A percentile compares a stretch with the other conserved stretches of the same genome.
phyloP scores from a whole-genome alignment of 2,113 vertebrate species.

The Rhizomys pruinosus region DNA sequence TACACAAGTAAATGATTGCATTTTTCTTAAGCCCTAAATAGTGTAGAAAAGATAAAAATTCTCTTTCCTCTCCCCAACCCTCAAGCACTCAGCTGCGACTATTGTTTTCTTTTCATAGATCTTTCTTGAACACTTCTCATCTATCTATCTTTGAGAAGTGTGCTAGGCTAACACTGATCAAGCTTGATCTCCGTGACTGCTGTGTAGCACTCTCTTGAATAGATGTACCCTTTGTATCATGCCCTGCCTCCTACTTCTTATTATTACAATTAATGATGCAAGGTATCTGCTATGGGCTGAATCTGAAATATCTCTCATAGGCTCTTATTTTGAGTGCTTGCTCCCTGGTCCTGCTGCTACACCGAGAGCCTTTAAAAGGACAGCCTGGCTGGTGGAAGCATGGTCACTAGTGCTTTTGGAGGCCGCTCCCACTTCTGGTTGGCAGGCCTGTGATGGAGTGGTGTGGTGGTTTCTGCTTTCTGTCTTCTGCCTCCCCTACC shows the following conservation, averaged over 20 bases:
- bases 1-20: background rate
- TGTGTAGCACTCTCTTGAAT: background rate
- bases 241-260: background rate
- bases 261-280: background rate
- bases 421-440: background rate
- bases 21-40: constrained; percentile 42
- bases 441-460: background rate
- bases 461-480: no score
- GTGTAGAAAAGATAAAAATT: background rate
- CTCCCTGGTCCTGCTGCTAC: background rate
- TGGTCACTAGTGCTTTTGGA: background rate
- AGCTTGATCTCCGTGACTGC: background rate
- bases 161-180: background rate
- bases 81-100: background rate
- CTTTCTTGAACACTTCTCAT: background rate
- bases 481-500: background rate
- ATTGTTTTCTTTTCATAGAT: background rate
- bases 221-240: background rate
- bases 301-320: no score
- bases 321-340: background rate
- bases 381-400: background rate
- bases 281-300: background rate
- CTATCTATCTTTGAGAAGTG: background rate
- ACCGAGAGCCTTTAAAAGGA: background rate
- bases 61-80: background rate